A percentile compares a stretch with the other conserved stretches of the same genome.
These are phyloP conservation scores for Zele albiditarsus DNA, from an alignment of 2,888 invertebrate species.

Conservation along the genomic window DNA sequence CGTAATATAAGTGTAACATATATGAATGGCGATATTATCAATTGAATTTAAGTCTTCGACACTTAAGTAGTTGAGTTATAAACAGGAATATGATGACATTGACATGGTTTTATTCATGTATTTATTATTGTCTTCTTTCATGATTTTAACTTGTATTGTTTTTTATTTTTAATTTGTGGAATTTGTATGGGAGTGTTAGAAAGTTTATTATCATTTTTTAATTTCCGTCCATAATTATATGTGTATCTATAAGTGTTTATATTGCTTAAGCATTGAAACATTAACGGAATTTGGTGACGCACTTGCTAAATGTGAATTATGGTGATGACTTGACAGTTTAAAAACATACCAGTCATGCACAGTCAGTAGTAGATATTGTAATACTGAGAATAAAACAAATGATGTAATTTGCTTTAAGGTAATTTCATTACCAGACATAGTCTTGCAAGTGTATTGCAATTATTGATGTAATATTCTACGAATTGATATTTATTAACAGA, in stretches of 20 bases:
- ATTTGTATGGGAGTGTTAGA: no score
- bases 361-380: background rate
- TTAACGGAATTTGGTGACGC: no score
- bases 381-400: no score
- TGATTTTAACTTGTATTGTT: background rate
- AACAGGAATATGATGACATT: background rate
- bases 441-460: no score
- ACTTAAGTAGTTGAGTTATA: background rate
- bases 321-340: background rate
- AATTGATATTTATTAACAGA: no score
- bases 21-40: background rate
- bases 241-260: no score
- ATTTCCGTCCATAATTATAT: no score
- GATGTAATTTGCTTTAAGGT: no score
- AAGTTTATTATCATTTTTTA: no score
- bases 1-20: background rate
- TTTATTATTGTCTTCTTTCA: background rate
- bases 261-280: no score
- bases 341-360: background rate
- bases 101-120: background rate
- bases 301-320: background rate
- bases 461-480: no score
- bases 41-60: background rate
- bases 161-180: background rate
- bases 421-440: no score